A percentile compares a stretch with the other conserved stretches of the same genome.
phyloP scores from a whole-genome alignment of 2,888 invertebrate species.

The Hymenopus coronatus region DNA sequence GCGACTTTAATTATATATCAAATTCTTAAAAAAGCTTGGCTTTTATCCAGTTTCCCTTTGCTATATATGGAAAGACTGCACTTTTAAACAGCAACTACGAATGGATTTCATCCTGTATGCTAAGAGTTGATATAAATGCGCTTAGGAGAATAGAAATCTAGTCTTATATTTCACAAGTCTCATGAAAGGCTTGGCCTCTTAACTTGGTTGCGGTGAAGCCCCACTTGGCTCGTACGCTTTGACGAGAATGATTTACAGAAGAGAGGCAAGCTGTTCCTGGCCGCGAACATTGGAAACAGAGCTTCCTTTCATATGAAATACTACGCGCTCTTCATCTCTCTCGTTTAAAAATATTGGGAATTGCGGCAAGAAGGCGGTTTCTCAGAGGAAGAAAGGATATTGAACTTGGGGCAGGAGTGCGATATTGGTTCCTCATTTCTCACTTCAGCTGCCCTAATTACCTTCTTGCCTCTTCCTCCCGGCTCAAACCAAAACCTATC shows the following conservation, averaged over 20 bases:
- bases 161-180: not conserved
- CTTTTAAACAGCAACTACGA: too few relatives aligned
- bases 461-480: slow-evolving; percentile 9
- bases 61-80: too few relatives aligned
- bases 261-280: not conserved
- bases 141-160: too few relatives aligned
- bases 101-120: too few relatives aligned
- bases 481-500: not conserved
- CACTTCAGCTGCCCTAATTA: slow-evolving; percentile 24
- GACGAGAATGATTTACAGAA: not conserved
- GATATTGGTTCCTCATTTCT: slow-evolving; percentile 20
- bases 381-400: not conserved
- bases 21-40: too few relatives aligned
- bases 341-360: not conserved
- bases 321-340: not conserved
- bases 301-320: not conserved
- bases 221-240: not conserved
- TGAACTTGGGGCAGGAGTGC: not conserved
- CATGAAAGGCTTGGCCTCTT: not conserved
- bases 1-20: too few relatives aligned
- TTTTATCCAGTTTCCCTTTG: too few relatives aligned
- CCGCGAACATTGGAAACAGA: not conserved
- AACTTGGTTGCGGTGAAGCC: not conserved
- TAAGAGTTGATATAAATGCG: not conserved
- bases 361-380: not conserved